phyloP scores from a whole-genome alignment of 2,888 invertebrate genomes.

The Apamea sordens region DNA sequence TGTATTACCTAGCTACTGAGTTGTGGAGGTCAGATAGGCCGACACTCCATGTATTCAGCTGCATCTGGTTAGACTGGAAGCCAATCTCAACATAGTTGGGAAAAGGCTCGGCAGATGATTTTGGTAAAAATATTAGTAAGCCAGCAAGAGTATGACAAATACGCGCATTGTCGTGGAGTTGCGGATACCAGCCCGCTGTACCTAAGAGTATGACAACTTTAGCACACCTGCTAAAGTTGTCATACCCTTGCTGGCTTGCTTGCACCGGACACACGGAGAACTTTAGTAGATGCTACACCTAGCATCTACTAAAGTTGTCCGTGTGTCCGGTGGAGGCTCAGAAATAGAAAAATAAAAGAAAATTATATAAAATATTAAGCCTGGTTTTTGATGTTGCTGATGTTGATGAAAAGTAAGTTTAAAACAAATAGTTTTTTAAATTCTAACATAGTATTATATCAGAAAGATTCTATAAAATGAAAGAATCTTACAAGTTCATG shows the following conservation, averaged over 20 bases:
- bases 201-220: no score
- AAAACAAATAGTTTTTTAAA: neutral
- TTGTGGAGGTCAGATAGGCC: no score
- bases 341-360: neutral
- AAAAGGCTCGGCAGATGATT: neutral
- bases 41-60: no score
- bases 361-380: neutral
- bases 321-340: neutral
- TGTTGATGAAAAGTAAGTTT: neutral
- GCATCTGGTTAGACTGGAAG: no score
- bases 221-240: no score
- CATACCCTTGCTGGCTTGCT: no score
- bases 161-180: no score
- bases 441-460: neutral
- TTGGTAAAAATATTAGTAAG: neutral
- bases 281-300: neutral
- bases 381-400: neutral
- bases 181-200: no score
- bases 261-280: no score
- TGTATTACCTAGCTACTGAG: no score
- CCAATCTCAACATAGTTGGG: no score
- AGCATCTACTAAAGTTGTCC: neutral
- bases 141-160: no score
- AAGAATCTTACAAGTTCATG: conserved; percentile 83
- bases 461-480: neutral